Evolutionary conservation across 1,140 invertebrate species (phyloP).

Genomic region (Zaprionus davidi): DNA sequence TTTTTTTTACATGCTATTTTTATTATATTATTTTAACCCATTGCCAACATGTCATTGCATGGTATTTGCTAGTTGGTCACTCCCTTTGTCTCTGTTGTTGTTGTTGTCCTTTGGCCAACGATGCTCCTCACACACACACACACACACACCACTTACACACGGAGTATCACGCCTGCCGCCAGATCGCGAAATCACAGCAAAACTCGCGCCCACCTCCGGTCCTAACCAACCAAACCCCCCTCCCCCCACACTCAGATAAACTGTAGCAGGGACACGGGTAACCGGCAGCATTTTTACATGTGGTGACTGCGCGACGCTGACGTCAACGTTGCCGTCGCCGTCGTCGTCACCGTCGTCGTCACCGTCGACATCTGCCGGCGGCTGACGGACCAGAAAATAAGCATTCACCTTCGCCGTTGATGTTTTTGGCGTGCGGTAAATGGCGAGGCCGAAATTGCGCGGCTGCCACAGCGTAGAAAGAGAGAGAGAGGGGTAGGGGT

Average conservation of each 20-base stretch:
- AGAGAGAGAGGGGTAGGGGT: neutral
- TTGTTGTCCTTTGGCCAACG: slow-evolving; percentile 37
- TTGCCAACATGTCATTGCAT: neutral
- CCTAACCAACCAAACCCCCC: neutral
- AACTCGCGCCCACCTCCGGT: slow-evolving; percentile 23
- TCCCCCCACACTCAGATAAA: slow-evolving; percentile 8
- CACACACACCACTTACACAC: slow-evolving; percentile 3
- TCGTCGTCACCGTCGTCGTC: slow-evolving; percentile 45
- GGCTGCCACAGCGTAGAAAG: neutral
- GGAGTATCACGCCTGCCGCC: slow-evolving; percentile 8
- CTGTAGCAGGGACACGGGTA: slow-evolving; percentile 20
- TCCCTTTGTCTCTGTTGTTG: neutral
- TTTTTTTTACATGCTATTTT: neutral
- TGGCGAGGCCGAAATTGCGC: slow-evolving; percentile 56
- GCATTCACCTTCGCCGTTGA: slow-evolving; percentile 68
- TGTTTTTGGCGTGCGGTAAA: slow-evolving; percentile 80
- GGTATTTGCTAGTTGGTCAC: neutral
- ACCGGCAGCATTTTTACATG: slow-evolving; percentile 72
- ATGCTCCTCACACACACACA: neutral
- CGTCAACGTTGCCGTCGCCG: slow-evolving; percentile 28
- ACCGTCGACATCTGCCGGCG: slow-evolving; percentile 61
- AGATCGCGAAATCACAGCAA: slow-evolving; percentile 73
- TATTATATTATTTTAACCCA: too few relatives aligned
- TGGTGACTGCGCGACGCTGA: slow-evolving; percentile 60
- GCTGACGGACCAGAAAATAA: slow-evolving; percentile 82